phyloP scores from a whole-genome alignment of 2,888 invertebrate species.

The Hypercompe scribonia region DNA sequence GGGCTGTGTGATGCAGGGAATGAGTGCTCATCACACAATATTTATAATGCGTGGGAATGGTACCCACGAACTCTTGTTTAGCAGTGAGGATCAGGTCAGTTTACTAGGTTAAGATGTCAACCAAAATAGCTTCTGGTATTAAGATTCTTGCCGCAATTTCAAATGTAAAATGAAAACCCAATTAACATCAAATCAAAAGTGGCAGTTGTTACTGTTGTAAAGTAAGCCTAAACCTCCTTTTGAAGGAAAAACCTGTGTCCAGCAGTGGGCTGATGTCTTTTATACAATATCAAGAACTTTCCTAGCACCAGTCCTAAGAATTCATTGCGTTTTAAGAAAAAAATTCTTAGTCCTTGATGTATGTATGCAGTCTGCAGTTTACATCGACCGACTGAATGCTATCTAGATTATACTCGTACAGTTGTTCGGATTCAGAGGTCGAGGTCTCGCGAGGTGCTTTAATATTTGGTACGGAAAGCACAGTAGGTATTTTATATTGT shows the following conservation, averaged over 20 bases:
- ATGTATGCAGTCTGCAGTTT: conserved; percentile 6
- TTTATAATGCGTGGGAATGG: too few species aligned
- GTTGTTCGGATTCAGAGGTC: conserved; percentile 6
- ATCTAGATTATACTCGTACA: conserved; percentile 9
- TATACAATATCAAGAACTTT: neutral
- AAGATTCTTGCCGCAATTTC: too few species aligned
- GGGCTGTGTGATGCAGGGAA: neutral
- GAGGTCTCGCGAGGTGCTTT: neutral
- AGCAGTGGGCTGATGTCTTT: too few species aligned
- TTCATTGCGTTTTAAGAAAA: conserved; percentile 7
- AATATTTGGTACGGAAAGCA: neutral
- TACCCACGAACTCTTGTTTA: too few species aligned
- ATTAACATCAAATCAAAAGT: too few species aligned
- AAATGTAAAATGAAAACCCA: too few species aligned
- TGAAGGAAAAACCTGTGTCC: too few species aligned
- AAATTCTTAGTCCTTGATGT: conserved; percentile 10
- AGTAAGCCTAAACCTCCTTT: too few species aligned
- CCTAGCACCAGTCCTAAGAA: neutral
- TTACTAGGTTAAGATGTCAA: neutral
- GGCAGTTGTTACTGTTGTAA: too few species aligned
- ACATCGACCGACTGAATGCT: conserved; percentile 9
- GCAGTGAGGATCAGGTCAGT: too few species aligned
- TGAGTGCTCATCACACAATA: neutral
- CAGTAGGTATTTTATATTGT: neutral
- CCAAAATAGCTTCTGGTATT: too few species aligned